Conservation (phyloP, 2,888 invertebrate genomes). For the Phymatocera aterrima region DNA sequence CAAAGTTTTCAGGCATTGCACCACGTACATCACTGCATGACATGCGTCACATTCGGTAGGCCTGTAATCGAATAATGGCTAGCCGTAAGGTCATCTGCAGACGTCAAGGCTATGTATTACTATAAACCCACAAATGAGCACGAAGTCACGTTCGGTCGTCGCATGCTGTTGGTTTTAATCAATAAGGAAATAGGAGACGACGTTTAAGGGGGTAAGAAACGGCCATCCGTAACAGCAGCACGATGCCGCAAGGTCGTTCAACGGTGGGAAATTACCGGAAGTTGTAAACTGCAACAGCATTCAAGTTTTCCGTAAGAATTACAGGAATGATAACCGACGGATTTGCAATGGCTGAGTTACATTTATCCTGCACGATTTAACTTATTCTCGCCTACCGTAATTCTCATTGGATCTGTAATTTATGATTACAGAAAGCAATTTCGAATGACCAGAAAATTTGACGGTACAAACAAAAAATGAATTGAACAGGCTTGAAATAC, state of each 20-base stretch:
- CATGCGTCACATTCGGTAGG: background rate
- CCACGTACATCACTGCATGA: background rate
- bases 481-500: background rate
- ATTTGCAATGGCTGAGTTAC: too few relatives aligned
- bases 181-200: constrained; percentile 30
- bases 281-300: background rate
- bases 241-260: background rate
- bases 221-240: background rate
- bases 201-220: background rate
- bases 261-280: background rate
- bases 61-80: background rate
- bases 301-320: background rate
- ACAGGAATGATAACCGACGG: background rate
- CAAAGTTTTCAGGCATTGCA: too few relatives aligned
- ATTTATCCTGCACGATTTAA: too few relatives aligned
- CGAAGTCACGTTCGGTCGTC: constrained; percentile 29
- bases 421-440: too few relatives aligned
- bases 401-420: too few relatives aligned
- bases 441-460: background rate
- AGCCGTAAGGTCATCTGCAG: background rate
- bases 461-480: too few relatives aligned
- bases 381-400: too few relatives aligned
- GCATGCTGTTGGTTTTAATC: constrained; percentile 1
- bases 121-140: constrained; percentile 24
- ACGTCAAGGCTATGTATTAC: constrained; percentile 14